phyloP scores from a whole-genome alignment of 2,113 vertebrate genomes.

The Fukomys damarensis region DNA sequence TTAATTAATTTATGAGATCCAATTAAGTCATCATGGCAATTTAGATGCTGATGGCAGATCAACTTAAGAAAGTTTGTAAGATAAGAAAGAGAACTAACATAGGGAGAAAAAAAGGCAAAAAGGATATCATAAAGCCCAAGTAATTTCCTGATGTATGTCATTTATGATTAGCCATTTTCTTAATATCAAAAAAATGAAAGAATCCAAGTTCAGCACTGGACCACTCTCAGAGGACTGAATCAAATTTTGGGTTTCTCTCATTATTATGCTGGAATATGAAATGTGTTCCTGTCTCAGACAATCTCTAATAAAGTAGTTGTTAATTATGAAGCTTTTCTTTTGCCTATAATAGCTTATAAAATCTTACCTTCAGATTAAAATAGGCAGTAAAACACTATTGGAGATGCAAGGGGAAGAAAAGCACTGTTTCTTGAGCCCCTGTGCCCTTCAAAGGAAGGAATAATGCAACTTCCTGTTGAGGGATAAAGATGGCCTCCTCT shows the following conservation, averaged over 20 bases:
- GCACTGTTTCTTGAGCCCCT: background rate
- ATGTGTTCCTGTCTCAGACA: background rate
- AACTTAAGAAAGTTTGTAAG: background rate
- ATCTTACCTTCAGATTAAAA: background rate
- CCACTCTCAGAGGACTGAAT: background rate
- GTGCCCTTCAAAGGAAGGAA: background rate
- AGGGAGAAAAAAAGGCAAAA: background rate
- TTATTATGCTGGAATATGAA: background rate
- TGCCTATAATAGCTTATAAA: background rate
- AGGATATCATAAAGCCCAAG: background rate
- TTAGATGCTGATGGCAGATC: background rate
- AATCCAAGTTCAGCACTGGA: background rate
- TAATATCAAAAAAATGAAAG: background rate
- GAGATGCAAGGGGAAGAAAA: background rate
- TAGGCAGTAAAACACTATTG: background rate
- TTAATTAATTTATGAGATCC: conserved; percentile 53
- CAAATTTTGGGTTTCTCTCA: background rate
- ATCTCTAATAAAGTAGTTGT: background rate
- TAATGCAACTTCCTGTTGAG: background rate
- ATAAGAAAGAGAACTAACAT: background rate
- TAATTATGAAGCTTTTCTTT: background rate
- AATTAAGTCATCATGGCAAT: conserved; percentile 34
- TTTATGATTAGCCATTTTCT: background rate
- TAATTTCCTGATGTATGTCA: background rate
- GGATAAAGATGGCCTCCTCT: background rate